Percentiles rank a stretch among this genome's conserved stretches.
These are phyloP conservation scores for Sarotherodon lohbergeri DNA, from an alignment of 2,113 vertebrate species.

Conservation along the genomic window DNA sequence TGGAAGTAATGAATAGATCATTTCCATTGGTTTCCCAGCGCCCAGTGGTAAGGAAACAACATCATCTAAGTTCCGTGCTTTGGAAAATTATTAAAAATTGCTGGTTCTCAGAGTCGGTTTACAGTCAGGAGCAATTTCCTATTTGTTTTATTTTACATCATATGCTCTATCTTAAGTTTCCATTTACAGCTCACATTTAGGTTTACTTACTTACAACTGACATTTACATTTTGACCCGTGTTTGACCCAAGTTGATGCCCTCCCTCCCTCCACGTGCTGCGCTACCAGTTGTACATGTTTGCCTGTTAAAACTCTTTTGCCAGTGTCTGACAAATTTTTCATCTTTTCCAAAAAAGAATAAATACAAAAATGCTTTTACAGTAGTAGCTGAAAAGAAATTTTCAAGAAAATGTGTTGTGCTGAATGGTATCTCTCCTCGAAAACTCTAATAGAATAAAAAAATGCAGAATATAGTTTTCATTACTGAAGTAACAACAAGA, in stretches of 20 bases:
- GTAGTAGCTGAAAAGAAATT: not conserved
- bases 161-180: not conserved
- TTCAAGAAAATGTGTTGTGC: not conserved
- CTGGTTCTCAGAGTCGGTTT: not conserved
- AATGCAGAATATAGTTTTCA: not conserved
- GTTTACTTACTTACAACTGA: not conserved
- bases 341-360: not conserved
- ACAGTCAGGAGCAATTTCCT: not conserved
- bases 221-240: not conserved
- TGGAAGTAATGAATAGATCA: constrained; percentile 19
- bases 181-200: not conserved
- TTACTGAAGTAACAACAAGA: not conserved
- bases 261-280: not conserved
- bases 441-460: not conserved
- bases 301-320: not conserved
- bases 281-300: not conserved
- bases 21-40: not conserved
- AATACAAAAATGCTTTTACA: not conserved
- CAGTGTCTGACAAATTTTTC: not conserved
- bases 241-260: not conserved
- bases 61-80: not conserved
- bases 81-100: not conserved
- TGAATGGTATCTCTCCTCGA: not conserved
- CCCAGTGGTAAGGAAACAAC: not conserved
- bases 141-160: not conserved